Conservation (phyloP, 2,888 invertebrate species). For the Drosophila anceps region DNA sequence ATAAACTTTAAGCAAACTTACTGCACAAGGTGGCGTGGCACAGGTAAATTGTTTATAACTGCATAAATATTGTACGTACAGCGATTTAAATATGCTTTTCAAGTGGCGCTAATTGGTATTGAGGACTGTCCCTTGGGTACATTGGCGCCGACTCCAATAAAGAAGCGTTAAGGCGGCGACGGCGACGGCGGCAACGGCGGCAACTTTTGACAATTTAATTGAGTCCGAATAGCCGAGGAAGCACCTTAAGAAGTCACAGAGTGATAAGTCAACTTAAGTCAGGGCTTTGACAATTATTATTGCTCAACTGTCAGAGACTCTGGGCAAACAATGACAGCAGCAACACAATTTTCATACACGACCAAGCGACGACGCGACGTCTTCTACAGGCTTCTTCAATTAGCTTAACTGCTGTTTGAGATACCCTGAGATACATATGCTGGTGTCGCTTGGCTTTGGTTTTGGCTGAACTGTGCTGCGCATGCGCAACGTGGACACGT, state of each 20-base stretch:
- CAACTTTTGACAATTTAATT: slow-evolving; percentile 76
- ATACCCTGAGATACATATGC: slow-evolving; percentile 55
- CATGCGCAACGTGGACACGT: slow-evolving; percentile 73
- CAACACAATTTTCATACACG: slow-evolving; percentile 39
- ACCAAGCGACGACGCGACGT: slow-evolving; percentile 14
- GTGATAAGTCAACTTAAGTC: slow-evolving; percentile 76
- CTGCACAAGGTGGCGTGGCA: neutral
- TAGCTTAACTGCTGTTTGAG: slow-evolving; percentile 65
- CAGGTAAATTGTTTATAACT: slow-evolving; percentile 62
- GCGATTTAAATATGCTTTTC: slow-evolving; percentile 54
- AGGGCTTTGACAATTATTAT: slow-evolving; percentile 80
- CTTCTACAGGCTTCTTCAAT: slow-evolving; percentile 40
- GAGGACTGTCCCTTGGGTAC: slow-evolving; percentile 45
- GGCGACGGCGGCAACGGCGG: slow-evolving; percentile 32
- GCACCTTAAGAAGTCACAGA: slow-evolving; percentile 46
- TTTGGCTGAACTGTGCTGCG: slow-evolving; percentile 38
- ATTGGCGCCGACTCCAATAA: slow-evolving; percentile 60
- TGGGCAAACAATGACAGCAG: slow-evolving; percentile 31
- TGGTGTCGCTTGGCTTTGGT: neutral
- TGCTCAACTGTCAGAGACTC: slow-evolving; percentile 71
- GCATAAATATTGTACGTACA: slow-evolving; percentile 10
- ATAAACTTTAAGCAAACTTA: neutral
- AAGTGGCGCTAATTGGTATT: slow-evolving; percentile 69
- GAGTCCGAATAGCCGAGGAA: slow-evolving; percentile 55
- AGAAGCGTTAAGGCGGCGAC: neutral